Evolutionary conservation across 2,797 vertebrate genomes (phyloP).

Genomic region (Diglossa cyanea): DNA sequence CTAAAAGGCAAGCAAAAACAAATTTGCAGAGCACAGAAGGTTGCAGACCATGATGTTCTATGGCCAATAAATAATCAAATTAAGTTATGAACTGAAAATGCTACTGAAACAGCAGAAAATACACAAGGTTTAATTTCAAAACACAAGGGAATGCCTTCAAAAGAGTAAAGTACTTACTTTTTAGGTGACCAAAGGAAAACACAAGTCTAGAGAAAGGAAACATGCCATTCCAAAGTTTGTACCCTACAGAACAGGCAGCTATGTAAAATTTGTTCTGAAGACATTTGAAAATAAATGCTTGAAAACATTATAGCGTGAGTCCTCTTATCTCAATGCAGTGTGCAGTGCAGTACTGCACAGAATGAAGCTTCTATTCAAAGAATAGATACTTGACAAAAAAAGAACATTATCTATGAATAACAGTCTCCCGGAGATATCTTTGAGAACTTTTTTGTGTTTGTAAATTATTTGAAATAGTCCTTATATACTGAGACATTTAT

Average conservation of each 20-base stretch:
- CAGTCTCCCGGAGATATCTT: not conserved
- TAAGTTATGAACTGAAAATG: not conserved
- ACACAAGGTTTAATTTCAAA: not conserved
- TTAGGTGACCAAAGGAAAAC: not conserved
- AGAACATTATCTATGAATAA: not conserved
- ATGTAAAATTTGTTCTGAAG: not conserved
- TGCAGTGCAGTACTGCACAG: not conserved
- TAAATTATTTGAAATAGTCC: not conserved
- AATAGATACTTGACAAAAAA: not conserved
- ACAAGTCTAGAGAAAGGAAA: not conserved
- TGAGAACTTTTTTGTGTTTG: not conserved
- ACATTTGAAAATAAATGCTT: not conserved
- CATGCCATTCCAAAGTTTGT: not conserved
- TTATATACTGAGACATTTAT: not conserved
- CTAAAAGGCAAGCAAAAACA: not conserved
- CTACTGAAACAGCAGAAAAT: not conserved
- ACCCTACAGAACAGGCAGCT: not conserved
- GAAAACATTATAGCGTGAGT: accelerated
- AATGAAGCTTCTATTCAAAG: not conserved
- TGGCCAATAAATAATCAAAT: not conserved
- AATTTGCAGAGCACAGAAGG: not conserved
- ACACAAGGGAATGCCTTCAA: not conserved
- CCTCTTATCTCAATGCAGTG: not conserved
- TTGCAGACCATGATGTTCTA: not conserved
- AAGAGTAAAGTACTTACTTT: not conserved